phyloP scores from a whole-genome alignment of 2,888 invertebrate genomes.

The Enchytraeus crypticus region DNA sequence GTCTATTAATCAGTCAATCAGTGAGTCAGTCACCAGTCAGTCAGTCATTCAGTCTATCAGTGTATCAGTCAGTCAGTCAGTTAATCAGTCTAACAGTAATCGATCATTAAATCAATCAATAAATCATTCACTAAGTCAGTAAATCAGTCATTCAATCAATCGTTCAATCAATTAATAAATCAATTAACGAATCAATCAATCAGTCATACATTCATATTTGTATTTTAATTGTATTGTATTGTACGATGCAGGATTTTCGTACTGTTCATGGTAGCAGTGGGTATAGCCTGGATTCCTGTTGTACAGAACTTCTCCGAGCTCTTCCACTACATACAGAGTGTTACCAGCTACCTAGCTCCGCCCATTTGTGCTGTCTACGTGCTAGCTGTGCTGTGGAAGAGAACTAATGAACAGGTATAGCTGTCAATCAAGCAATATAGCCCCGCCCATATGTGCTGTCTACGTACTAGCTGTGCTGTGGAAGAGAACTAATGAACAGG shows the following conservation, averaged over 20 bases:
- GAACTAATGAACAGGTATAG: constrained; percentile 53
- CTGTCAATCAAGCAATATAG: constrained; percentile 52
- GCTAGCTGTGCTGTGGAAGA: constrained; percentile 50
- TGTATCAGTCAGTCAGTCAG: too few relatives aligned
- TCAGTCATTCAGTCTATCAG: too few relatives aligned
- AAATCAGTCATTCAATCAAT: too few relatives aligned
- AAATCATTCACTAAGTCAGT: too few relatives aligned
- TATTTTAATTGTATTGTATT: neutral
- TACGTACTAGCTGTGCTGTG: constrained; percentile 53
- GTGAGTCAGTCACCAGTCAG: neutral
- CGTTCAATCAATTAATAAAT: too few relatives aligned
- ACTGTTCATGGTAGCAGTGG: constrained; percentile 39
- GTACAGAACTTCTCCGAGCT: constrained; percentile 52
- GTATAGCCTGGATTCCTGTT: constrained; percentile 51
- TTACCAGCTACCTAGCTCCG: constrained; percentile 53
- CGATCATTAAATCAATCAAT: too few relatives aligned
- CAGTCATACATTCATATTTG: too few relatives aligned
- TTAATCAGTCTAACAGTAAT: too few relatives aligned
- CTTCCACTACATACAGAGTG: constrained; percentile 54
- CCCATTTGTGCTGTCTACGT: constrained; percentile 54
- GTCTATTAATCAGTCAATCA: neutral
- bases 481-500: constrained; percentile 52
- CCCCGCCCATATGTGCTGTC: constrained; percentile 54
- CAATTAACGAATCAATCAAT: too few relatives aligned
- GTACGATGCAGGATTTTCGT: constrained; percentile 38